Evolutionary conservation across 2,888 invertebrate species (phyloP), one percentile per base, ranked within the genome.

Genomic region (Trichogramma evanescens): DNA sequence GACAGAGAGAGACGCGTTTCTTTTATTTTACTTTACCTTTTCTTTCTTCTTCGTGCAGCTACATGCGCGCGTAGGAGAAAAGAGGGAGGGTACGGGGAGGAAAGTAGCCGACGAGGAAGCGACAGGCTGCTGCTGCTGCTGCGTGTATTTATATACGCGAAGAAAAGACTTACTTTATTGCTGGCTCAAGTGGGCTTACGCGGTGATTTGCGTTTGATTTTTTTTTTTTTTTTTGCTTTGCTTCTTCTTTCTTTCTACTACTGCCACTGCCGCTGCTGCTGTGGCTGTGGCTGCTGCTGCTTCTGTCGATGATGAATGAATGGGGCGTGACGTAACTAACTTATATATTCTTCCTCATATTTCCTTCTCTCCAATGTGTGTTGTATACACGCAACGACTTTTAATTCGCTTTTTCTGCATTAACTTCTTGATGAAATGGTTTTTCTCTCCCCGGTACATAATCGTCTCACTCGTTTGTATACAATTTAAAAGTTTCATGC

Each of bases 141-240:
- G 26, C 26, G 26, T 26, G 26, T 26, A 26, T 26, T 26, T 26
- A 26, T 26, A 26, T 26, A 26, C 26, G 26, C 26, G 26, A 26
- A 26, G 26, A 26, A 26, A 26, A 26, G 26, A 26, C 26, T 26
- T 26, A 49, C 54, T 58, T 58, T 58, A 58, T 61, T 26, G 48
- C 42, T 59, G 46, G 53, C 55, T 60, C 52, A 50, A 63, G 60
- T 60, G 54, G 54, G 40, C 62, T 62, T 59, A 49, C 40, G 49
- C 8, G 39, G 42, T 42, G 53, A 49, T 51, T 59, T 56, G 46
- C 50, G 53, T 56, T 56, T 61, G 50, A 57, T 59, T 58, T 54
- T 54, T 26, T 13, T 13, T 13, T 13, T 13, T 13, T 13, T 26
- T 26, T 26, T 26, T 26, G 2, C 26, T 26, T 26, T 13, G 13